Conservation (phyloP, 2,113 vertebrate species). For the Python bivittatus region DNA sequence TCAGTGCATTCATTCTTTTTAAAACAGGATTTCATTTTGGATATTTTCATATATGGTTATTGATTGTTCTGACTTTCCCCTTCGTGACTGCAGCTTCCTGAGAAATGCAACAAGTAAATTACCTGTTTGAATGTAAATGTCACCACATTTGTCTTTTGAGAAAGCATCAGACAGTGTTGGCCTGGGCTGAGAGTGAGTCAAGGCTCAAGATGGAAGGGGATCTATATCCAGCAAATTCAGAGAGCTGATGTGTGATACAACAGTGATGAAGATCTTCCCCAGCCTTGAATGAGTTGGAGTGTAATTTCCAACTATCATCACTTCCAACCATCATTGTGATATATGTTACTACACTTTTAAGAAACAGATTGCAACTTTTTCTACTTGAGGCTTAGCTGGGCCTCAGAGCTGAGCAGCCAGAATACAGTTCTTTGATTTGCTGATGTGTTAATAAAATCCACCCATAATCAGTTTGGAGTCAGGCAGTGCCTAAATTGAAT, state of each 20-base stretch:
- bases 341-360: neutral
- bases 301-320: neutral
- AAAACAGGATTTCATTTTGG: neutral
- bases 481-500: neutral
- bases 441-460: neutral
- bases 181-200: neutral
- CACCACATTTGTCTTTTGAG: constrained; percentile 8
- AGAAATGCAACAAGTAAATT: neutral
- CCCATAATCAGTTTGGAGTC: neutral
- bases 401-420: neutral
- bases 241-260: no score
- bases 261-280: neutral
- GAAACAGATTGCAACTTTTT: neutral
- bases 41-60: neutral
- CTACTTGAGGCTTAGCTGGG: neutral
- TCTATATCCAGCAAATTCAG: neutral
- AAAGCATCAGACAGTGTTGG: neutral
- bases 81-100: neutral
- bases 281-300: neutral
- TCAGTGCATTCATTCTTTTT: neutral
- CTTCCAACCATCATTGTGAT: neutral
- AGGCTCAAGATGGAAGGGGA: neutral
- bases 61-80: neutral
- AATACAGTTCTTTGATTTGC: neutral
- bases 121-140: neutral